These are phyloP conservation scores for Antigone vipio DNA, from an alignment of 2,113 vertebrate genomes.

Conservation along the genomic window DNA sequence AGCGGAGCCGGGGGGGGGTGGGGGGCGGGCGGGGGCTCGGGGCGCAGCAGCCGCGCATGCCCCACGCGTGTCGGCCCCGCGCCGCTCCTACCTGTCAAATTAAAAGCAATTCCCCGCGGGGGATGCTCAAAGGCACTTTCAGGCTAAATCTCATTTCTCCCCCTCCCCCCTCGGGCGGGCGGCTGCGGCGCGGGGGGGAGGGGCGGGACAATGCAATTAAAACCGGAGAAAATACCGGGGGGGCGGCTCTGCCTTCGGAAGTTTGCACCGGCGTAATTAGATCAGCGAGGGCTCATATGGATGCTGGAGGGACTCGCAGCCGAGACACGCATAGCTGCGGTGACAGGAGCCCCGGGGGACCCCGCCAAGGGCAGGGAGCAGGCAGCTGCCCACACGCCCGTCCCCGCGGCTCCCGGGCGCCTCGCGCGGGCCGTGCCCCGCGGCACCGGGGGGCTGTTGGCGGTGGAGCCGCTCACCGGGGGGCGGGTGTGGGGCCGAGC, in stretches of 20 bases:
- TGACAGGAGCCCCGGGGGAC: not conserved
- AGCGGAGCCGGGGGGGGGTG: too few relatives aligned
- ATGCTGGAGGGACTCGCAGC: not conserved
- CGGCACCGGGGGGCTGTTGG: not conserved
- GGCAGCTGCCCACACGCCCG: not conserved
- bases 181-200: not conserved
- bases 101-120: not conserved
- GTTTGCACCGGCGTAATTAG: not conserved
- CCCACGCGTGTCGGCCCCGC: not conserved
- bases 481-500: too few relatives aligned
- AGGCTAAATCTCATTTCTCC: not conserved
- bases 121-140: not conserved
- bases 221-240: not conserved
- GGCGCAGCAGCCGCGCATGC: not conserved
- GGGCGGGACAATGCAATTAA: not conserved
- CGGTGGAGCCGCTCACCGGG: too few relatives aligned
- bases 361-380: not conserved
- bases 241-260: not conserved
- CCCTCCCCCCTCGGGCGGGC: not conserved
- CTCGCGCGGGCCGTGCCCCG: not conserved
- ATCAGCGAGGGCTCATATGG: not conserved
- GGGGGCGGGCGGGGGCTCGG: too few relatives aligned
- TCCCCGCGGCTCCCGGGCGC: not conserved
- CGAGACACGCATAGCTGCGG: not conserved
- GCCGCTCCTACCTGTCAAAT: not conserved